A percentile compares a stretch with the other conserved stretches of the same genome.
These are phyloP conservation scores for Falco naumanni DNA, from an alignment of 2,797 vertebrate species.

Conservation along the genomic window DNA sequence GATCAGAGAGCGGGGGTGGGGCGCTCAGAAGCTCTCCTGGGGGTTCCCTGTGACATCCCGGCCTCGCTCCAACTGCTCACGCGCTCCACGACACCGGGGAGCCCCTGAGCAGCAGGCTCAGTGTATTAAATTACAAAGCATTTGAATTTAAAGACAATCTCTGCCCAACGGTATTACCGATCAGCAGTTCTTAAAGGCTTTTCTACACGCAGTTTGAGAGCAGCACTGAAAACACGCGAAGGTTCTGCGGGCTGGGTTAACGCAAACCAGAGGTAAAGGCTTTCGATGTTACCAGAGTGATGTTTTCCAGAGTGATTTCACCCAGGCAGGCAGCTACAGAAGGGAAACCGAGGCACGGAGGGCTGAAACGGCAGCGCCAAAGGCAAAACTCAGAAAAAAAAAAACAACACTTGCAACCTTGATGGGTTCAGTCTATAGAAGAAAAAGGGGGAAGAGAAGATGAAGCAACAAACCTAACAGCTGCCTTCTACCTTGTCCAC, in stretches of 20 bases:
- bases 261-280: background rate
- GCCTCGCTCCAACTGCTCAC: background rate
- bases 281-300: background rate
- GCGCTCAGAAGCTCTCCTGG: background rate
- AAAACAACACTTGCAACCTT: background rate
- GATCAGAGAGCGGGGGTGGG: background rate
- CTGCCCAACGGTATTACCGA: background rate
- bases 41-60: background rate
- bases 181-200: background rate
- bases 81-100: rapidly evolving
- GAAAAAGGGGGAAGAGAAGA: no score
- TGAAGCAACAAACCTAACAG: background rate
- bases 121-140: rapidly evolving
- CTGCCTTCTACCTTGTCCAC: background rate
- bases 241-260: background rate
- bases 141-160: background rate
- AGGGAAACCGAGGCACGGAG: background rate
- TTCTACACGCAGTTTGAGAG: background rate
- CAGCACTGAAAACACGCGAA: background rate
- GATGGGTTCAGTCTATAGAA: background rate
- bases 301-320: background rate
- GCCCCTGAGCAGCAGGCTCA: background rate
- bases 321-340: background rate
- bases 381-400: background rate
- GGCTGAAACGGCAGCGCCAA: background rate